Evolutionary conservation across 2,113 vertebrate species (phyloP), one percentile per base, ranked within the genome.

Genomic region (Hiodon alosoides): DNA sequence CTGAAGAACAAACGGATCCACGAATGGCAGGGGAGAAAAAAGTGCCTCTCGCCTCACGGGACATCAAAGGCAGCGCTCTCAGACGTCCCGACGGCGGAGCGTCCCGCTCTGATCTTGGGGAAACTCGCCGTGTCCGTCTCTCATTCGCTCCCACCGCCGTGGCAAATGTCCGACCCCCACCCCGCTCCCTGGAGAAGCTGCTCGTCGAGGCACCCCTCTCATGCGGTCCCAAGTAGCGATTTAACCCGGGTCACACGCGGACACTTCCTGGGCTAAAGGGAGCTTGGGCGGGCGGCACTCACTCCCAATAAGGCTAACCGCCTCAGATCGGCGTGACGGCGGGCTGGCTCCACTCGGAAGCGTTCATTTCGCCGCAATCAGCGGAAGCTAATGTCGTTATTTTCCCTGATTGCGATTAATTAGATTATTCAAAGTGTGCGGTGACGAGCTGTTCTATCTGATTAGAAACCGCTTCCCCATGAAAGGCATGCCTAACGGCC

Each of bases 351-450:
- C 7, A 59, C 47, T 65, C 3, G 47, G 54, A 67, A 67, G 65
- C 59, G 54, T 75, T 68, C 14, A 75, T 16, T 52, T 55, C 46
- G 31, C 11, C 14, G 73, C 73, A 67, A 67, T 72, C 69, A 76
- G 78, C 78, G 76, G 76, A 60, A 11, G 65, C 82, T 86, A 84
- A 88, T 86, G 69, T 86, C 82, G 83, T 87, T 86, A 75, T 79
- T 81, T 74, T 84, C 84, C 31, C 85, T 82, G 88, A 91, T 90
- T 90, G 84, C 77, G 81, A 86, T 90, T 90, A 90, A 92, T 91
- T 88, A 82, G 83, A 89, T 88, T 88, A 90, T 88, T 88, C 85
- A 80, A 79, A 86, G 83, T 87, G 83, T 86, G 79, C 69, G 47
- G 81, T 87, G 87, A 89, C 86, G 85, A 85, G 87, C 90, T 88